phyloP scores from a whole-genome alignment of 2,888 invertebrate species.

The Limnephilus marmoratus region DNA sequence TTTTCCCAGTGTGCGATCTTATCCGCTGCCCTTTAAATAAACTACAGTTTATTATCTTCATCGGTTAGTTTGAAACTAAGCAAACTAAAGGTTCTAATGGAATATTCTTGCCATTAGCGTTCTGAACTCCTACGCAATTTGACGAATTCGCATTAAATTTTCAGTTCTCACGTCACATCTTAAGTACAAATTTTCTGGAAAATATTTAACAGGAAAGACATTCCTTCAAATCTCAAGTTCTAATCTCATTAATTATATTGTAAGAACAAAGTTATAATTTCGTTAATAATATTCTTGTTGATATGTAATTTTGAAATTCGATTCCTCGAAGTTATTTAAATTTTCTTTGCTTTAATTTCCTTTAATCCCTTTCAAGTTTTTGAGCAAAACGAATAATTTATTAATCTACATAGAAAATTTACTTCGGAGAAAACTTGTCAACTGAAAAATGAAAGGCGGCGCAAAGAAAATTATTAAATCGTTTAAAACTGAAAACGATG shows the following conservation, averaged over 20 bases:
- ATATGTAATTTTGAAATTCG: background rate
- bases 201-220: background rate
- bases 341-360: background rate
- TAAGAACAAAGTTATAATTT: background rate
- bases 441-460: background rate
- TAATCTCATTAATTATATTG: background rate
- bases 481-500: background rate
- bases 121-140: background rate
- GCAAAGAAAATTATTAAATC: background rate
- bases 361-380: background rate
- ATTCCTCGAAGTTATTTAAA: background rate
- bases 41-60: background rate
- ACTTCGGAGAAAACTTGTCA: background rate
- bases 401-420: background rate
- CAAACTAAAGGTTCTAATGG: background rate
- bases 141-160: background rate
- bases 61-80: background rate
- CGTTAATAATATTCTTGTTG: background rate
- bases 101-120: background rate
- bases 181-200: background rate
- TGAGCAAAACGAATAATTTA: background rate
- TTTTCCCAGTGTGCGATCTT: background rate
- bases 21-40: background rate
- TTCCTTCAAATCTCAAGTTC: background rate
- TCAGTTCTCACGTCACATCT: background rate